Evolutionary conservation across 2,113 vertebrate species (phyloP), one percentile per base, ranked within the genome.

Genomic region (Romanogobio albipinnatus): DNA sequence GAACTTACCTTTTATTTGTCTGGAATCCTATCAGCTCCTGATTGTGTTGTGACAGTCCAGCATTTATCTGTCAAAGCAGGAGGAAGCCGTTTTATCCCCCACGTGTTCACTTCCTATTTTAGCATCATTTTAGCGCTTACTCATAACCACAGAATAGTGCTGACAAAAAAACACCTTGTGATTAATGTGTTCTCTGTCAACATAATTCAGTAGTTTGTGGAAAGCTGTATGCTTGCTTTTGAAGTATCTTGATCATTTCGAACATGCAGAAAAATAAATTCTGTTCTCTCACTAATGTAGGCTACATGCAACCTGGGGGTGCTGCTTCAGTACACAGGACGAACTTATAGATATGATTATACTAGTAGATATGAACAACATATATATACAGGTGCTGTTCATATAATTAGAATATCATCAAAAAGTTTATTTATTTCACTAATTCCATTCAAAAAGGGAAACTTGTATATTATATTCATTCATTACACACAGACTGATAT

Each of bases 121-220:
- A 81, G 81, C 76, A 76, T 29, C 51, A 64, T 22, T 24, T 17
- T 43, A 84, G 14, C 17, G 71, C 78, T 86, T 81, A 73, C 64
- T 84, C 85, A 88, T 59, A 43, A 53, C 61, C 29, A 70, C 87
- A 83, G n/a, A 73, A 24, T 14, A 33, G 10, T 1, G 19, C 80
- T 59, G 75, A 68, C 49, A 29, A 79, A 53, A 76, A 81, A 49
- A 6, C 9, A 36, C 47, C 62, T 14, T 4, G 43, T 82, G 29
- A 71, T 58, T 33, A 53, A 64, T 24, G 11, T 17, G 47, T 43
- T 56, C 36, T 71, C 49, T 43, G 33, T 24, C 10, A 75, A 51
- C 26, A 8, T 4, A 17, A 8, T 47, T 51, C 6, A 26, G 73
- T 51, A 17, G 24, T 76, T 29, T 29, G 24, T 47, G 22, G 70